phyloP scores from a whole-genome alignment of 2,888 invertebrate species.

The Herminia tarsipennalis region DNA sequence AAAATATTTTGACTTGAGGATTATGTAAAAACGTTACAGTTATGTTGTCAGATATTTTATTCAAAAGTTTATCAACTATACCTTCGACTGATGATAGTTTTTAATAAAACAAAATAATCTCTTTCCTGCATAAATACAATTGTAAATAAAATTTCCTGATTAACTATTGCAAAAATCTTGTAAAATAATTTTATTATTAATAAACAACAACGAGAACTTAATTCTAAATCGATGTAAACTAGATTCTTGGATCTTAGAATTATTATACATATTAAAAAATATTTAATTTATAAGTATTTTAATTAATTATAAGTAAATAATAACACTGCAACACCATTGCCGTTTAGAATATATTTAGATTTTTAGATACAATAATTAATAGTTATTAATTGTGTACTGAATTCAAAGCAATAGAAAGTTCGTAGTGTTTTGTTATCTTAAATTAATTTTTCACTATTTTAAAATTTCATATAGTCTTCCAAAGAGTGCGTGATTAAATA shows the following conservation, averaged over 20 bases:
- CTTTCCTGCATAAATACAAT: constrained; percentile 59
- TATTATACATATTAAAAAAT: constrained; percentile 24
- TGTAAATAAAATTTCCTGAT: constrained; percentile 58
- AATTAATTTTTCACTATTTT: constrained; percentile 51
- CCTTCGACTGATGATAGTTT: constrained; percentile 79
- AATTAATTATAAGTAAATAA: constrained; percentile 57
- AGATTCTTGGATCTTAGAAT: constrained; percentile 54
- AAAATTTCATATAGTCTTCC: constrained; percentile 80
- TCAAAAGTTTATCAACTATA: constrained; percentile 46
- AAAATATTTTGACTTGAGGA: constrained; percentile 2
- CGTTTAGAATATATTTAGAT: constrained; percentile 55
- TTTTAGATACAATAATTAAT: constrained; percentile 53
- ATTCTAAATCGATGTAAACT: constrained; percentile 81
- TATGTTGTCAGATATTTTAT: constrained; percentile 28
- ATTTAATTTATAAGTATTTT: constrained; percentile 40
- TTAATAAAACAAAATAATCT: constrained; percentile 49
- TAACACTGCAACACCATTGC: constrained; percentile 74
- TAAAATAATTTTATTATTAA: constrained; percentile 51
- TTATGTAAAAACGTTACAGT: constrained; percentile 2
- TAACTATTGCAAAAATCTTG: constrained; percentile 43
- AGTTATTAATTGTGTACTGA: constrained; percentile 63
- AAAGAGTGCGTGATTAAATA: constrained; percentile 68
- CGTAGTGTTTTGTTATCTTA: constrained; percentile 43
- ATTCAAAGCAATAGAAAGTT: constrained; percentile 70
- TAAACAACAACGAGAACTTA: constrained; percentile 82